phyloP scores from a whole-genome alignment of 1,140 invertebrate genomes.

The Penaeus chinensis region DNA sequence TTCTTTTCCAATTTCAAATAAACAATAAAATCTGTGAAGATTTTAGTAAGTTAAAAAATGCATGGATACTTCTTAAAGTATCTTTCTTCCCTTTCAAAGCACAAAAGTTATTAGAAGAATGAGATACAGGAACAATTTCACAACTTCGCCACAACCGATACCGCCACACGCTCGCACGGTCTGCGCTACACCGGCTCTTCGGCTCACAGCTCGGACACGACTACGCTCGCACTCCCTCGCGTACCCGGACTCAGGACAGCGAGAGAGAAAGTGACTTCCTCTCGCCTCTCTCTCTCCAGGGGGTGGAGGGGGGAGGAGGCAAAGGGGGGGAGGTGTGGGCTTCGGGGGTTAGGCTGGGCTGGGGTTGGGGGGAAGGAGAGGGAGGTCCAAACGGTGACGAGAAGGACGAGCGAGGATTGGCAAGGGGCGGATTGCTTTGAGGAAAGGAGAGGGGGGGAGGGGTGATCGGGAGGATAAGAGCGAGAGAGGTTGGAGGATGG shows the following conservation, averaged over 20 bases:
- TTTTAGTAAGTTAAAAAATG: too few relatives aligned
- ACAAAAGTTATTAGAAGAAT: too few relatives aligned
- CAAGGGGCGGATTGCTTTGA: neutral
- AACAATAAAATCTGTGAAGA: too few relatives aligned
- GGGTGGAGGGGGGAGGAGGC: neutral
- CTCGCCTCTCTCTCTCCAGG: neutral
- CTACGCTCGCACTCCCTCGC: neutral
- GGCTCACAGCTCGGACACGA: neutral
- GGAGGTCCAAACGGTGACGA: neutral
- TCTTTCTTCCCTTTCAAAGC: too few relatives aligned
- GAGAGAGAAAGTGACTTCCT: constrained; percentile 26
- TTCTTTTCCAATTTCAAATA: too few relatives aligned
- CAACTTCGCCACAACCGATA: too few relatives aligned
- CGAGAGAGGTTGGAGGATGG: neutral
- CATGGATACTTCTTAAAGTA: too few relatives aligned
- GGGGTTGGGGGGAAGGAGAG: neutral
- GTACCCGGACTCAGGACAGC: constrained; percentile 18
- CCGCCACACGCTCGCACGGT: neutral
- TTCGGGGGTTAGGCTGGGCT: neutral
- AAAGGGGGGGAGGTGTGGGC: neutral
- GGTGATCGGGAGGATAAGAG: neutral
- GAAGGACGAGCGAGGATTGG: neutral
- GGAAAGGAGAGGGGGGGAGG: neutral
- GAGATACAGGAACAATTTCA: too few relatives aligned
- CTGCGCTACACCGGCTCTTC: neutral